Percentiles rank a stretch among this genome's conserved stretches.
Conservation (phyloP, 2,113 vertebrate genomes). For the Hippocampus guttulatus region DNA sequence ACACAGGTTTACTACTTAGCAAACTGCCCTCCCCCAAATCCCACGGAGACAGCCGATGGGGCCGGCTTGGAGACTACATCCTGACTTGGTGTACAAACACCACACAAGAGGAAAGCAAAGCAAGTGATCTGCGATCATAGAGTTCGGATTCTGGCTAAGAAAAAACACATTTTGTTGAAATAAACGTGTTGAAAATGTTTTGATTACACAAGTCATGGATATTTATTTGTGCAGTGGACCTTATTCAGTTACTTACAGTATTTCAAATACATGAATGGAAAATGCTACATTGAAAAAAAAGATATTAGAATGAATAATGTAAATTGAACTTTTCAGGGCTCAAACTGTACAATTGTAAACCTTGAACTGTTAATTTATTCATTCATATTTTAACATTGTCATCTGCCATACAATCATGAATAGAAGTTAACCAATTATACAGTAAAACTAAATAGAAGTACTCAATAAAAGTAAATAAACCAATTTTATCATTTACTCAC, state of each 20-base stretch:
- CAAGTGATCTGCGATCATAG: slow-evolving; percentile 15
- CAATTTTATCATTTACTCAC: no score
- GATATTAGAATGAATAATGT: no score
- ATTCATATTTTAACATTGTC: background rate
- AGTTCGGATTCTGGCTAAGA: background rate
- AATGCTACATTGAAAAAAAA: no score
- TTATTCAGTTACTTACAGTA: background rate
- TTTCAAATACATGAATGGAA: no score
- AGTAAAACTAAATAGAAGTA: no score
- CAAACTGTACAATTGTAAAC: no score
- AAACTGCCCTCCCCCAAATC: slow-evolving; percentile 47
- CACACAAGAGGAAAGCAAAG: slow-evolving; percentile 27
- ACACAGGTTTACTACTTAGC: slow-evolving; percentile 68
- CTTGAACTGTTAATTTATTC: background rate
- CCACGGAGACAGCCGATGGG: slow-evolving; percentile 37
- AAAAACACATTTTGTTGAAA: background rate
- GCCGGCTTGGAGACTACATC: slow-evolving; percentile 52
- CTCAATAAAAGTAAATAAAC: no score
- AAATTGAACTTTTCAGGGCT: no score
- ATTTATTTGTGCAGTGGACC: background rate
- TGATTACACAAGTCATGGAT: background rate
- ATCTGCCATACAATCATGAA: no score
- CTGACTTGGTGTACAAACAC: slow-evolving; percentile 41
- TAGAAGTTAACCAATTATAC: no score
- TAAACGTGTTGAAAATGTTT: background rate